Evolutionary conservation across 2,797 vertebrate genomes (phyloP).

Genomic region (Astyanax mexicanus): DNA sequence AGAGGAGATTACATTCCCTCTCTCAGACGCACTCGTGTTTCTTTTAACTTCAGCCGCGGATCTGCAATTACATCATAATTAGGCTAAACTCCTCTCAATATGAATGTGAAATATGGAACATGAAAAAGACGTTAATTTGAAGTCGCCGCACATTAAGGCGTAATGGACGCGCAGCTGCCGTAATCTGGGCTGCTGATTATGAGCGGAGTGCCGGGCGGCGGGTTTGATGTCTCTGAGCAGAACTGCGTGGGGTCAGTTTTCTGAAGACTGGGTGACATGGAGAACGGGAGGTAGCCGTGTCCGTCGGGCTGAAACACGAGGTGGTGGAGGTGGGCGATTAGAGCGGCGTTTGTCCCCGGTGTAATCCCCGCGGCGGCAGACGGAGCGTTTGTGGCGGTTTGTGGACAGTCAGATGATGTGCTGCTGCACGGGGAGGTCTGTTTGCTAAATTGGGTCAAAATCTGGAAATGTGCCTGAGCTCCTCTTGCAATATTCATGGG

Average conservation of each 20-base stretch:
- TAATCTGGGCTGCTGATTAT: constrained; percentile 55
- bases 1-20: constrained; percentile 38
- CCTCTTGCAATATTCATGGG: constrained; percentile 65
- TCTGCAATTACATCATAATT: constrained; percentile 53
- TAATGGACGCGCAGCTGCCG: constrained; percentile 51
- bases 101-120: constrained; percentile 51
- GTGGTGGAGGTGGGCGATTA: constrained; percentile 18
- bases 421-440: constrained; percentile 51
- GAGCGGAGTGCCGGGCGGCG: constrained; percentile 22
- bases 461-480: constrained; percentile 53
- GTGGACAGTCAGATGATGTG: constrained; percentile 50
- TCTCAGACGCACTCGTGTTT: constrained; percentile 20
- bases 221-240: constrained; percentile 34
- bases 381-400: constrained; percentile 28
- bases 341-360: constrained; percentile 2
- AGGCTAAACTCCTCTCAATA: constrained; percentile 45
- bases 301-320: constrained; percentile 10
- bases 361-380: constrained; percentile 15
- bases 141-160: constrained; percentile 48
- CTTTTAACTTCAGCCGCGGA: constrained; percentile 32
- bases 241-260: constrained; percentile 35
- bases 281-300: constrained; percentile 26
- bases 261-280: constrained; percentile 20
- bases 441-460: constrained; percentile 66
- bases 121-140: constrained; percentile 49